Base-by-base conservation (phyloP, 2,888 invertebrate species). In the Chymomyza procnemis region DNA sequence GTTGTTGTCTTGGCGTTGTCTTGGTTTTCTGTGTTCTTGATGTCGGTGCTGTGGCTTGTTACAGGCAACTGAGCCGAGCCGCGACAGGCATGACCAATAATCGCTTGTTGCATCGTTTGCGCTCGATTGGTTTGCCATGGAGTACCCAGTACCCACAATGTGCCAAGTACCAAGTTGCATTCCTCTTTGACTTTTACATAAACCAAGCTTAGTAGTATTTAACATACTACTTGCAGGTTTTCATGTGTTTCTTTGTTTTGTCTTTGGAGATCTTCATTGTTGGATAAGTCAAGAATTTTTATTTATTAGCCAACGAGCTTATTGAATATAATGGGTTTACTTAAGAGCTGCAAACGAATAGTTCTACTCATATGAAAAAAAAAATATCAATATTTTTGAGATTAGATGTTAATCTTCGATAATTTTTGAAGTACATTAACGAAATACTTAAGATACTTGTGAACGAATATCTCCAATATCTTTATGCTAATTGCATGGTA, bases 21-120 rank as follows among this genome's bases (percentile, higher is more conserved):
- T n/a, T n/a, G n/a, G n/a, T 16, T 61, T 5, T 34, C 52, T 14
- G 21, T 48, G 34, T 50, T 50, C 8, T 48, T 18, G 34, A n/a
- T 58, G 75, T 63, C 34, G 59, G 58, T 41, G 52, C n/a, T n/a
- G 65, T 63, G 62, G 74, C 64, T 76, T 74, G 74, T 73, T 76
- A 66, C 77, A 76, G 63, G 64, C 77, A 68, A 64, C 61, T 67
- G 67, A 60, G 14, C 61, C 64, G 67, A 60, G 14, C 8, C 50
- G 66, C 54, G 74, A 69, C 71, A 71, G 67, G 52, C 77, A 71
- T 76, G 69, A 67, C 77, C 69, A 77, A 76, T 68, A 65, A 61
- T 64, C 34, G 34, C 12, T 41, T 41, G 34, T 50, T 73, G 67
- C 54, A 65, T 64, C 76, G 69, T 65, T 69, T 61, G 48, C 34